phyloP scores from a whole-genome alignment of 2,113 vertebrate species.

The Perca fluviatilis region DNA sequence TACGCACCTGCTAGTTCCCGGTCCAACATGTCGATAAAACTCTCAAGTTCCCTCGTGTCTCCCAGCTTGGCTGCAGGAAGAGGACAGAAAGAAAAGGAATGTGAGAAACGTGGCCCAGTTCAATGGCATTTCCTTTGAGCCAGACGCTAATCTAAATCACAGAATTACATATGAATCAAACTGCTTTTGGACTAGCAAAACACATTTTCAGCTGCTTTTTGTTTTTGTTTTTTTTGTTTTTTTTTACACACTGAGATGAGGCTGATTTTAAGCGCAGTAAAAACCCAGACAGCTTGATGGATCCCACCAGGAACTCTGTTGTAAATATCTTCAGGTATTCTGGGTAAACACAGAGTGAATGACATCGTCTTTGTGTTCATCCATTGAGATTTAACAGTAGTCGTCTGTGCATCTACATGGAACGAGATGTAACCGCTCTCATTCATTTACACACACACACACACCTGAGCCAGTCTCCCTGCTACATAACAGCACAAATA shows the following conservation, averaged over 20 bases:
- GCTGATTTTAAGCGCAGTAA: conserved; percentile 22
- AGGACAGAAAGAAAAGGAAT: conserved; percentile 55
- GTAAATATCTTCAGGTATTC: conserved; percentile 9
- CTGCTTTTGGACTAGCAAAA: conserved; percentile 24
- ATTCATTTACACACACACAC: conserved; percentile 38
- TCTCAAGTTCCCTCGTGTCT: conserved; percentile 95
- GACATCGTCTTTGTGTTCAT: conserved; percentile 21
- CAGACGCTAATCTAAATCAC: conserved; percentile 57
- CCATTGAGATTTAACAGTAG: conserved; percentile 31
- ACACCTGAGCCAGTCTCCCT: conserved; percentile 21
- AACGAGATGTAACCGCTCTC: conserved; percentile 25
- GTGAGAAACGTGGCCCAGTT: conserved; percentile 56
- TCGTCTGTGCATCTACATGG: conserved; percentile 22
- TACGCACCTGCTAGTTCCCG: conserved; percentile 93
- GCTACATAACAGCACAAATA: conserved; percentile 47
- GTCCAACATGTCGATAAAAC: conserved; percentile 96
- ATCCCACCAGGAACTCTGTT: conserved; percentile 23
- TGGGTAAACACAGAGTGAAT: conserved; percentile 5
- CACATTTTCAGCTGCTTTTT: not conserved
- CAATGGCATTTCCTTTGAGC: conserved; percentile 78
- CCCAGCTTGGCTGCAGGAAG: conserved; percentile 91
- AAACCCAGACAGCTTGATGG: conserved; percentile 6
- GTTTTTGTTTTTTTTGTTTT: not conserved
- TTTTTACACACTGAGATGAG: conserved; percentile 37
- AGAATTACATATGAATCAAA: conserved; percentile 58